phyloP scores from a whole-genome alignment of 1,140 invertebrate species.

The Papilio xuthus region DNA sequence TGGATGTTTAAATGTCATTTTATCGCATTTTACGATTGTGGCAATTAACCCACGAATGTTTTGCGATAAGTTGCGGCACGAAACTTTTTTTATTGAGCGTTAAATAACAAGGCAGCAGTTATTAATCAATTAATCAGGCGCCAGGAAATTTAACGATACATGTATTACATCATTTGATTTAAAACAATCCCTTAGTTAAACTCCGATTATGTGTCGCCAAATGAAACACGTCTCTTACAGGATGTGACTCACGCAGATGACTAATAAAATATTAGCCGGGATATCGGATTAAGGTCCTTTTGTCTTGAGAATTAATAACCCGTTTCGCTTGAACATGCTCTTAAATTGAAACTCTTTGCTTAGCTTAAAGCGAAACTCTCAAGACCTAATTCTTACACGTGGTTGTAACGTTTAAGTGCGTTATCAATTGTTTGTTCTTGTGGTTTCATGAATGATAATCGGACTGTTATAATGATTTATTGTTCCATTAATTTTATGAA shows the following conservation, averaged over 20 bases:
- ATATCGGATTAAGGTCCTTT: slow-evolving; percentile 34
- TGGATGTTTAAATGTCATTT: not conserved
- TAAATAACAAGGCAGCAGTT: not conserved
- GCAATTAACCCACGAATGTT: not conserved
- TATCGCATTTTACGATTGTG: not conserved
- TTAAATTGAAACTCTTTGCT: slow-evolving; percentile 23
- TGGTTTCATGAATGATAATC: slow-evolving; percentile 49
- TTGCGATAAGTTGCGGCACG: not conserved
- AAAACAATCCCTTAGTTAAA: slow-evolving; percentile 29
- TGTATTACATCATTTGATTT: slow-evolving; percentile 27
- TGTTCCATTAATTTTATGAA: slow-evolving; percentile 45
- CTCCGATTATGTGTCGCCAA: slow-evolving; percentile 31
- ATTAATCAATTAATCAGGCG: not conserved
- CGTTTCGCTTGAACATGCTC: slow-evolving; percentile 23
- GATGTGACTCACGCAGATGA: slow-evolving; percentile 34
- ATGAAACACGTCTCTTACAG: slow-evolving; percentile 28
- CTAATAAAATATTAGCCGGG: slow-evolving; percentile 28
- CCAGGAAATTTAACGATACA: slow-evolving; percentile 26
- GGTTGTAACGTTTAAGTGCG: slow-evolving; percentile 17
- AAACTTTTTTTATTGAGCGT: not conserved
- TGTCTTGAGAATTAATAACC: slow-evolving; percentile 25
- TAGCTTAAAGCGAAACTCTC: not conserved
- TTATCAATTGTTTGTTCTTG: slow-evolving; percentile 54
- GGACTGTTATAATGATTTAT: slow-evolving; percentile 48
- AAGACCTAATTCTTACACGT: slow-evolving; percentile 36